Conservation (phyloP, 1,140 invertebrate species). For the Limonius californicus region DNA sequence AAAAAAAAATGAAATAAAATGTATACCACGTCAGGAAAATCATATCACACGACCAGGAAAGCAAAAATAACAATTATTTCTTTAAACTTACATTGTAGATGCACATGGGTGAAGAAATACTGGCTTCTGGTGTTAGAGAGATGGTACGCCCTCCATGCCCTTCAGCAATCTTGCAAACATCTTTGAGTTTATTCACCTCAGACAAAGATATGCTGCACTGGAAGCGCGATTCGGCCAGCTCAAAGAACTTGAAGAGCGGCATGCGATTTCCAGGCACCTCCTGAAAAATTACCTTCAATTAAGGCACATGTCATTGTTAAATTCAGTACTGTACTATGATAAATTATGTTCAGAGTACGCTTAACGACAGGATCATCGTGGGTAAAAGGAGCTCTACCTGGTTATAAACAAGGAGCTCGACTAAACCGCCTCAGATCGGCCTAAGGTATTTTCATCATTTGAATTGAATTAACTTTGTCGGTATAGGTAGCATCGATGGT, state of each 20-base stretch:
- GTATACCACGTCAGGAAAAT: too few species aligned
- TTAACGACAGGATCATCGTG: not conserved
- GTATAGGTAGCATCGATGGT: too few species aligned
- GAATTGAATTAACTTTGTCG: too few species aligned
- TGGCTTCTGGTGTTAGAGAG: slow-evolving; percentile 54
- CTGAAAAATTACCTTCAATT: slow-evolving; percentile 33
- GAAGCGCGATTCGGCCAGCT: slow-evolving; percentile 79
- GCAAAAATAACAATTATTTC: too few species aligned
- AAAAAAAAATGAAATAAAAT: too few species aligned
- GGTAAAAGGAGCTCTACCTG: slow-evolving; percentile 3
- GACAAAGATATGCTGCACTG: slow-evolving; percentile 73
- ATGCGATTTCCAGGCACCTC: slow-evolving; percentile 73
- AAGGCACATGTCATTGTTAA: not conserved
- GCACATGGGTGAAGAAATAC: slow-evolving; percentile 54
- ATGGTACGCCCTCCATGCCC: slow-evolving; percentile 69
- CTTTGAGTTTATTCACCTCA: slow-evolving; percentile 76
- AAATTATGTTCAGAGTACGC: not conserved
- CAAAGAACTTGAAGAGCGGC: slow-evolving; percentile 81
- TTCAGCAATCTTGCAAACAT: slow-evolving; percentile 71
- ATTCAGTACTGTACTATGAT: not conserved
- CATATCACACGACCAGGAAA: too few species aligned
- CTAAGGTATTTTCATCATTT: slow-evolving; percentile 17
- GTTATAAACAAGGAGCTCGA: not conserved
- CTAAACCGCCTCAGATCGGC: slow-evolving; percentile 18
- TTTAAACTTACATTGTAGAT: slow-evolving; percentile 47